These are phyloP conservation scores for Meloidogyne floridensis DNA, from an alignment of 1,140 invertebrate species.

Conservation along the genomic window DNA sequence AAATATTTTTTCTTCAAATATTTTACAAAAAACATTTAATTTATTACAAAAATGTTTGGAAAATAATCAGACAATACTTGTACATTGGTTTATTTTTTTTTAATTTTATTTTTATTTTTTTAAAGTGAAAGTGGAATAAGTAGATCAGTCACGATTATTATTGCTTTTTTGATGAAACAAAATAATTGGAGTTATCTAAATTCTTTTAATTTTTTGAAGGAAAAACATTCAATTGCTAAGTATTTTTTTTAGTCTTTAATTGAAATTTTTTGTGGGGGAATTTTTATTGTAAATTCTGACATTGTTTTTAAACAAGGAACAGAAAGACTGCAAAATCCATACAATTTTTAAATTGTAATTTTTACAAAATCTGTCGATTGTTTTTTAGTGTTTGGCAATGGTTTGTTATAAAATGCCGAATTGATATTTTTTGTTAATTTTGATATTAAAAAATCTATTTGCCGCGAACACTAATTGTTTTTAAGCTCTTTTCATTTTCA, in stretches of 20 bases:
- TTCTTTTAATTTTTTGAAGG: conserved; percentile 51
- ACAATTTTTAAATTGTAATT: no score
- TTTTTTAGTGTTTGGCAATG: no score
- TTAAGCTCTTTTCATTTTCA: not conserved
- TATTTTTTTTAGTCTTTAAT: not conserved
- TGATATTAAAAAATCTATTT: no score
- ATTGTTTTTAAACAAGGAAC: no score
- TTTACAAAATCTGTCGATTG: no score
- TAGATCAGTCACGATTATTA: conserved; percentile 50
- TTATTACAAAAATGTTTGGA: not conserved
- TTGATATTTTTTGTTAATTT: no score
- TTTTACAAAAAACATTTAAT: not conserved
- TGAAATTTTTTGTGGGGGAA: no score
- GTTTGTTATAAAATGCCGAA: no score
- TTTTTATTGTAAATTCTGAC: no score
- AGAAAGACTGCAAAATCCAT: no score
- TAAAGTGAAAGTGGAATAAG: conserved; percentile 58
- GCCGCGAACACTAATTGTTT: no score
- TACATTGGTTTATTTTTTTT: not conserved
- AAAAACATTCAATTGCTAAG: conserved; percentile 45
- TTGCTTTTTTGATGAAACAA: conserved; percentile 56
- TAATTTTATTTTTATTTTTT: conserved; percentile 7
- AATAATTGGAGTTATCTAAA: conserved; percentile 48
- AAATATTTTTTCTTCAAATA: not conserved
- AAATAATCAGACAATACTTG: not conserved